phyloP scores from a whole-genome alignment of 1,140 invertebrate species.

The Drosophila willistoni region DNA sequence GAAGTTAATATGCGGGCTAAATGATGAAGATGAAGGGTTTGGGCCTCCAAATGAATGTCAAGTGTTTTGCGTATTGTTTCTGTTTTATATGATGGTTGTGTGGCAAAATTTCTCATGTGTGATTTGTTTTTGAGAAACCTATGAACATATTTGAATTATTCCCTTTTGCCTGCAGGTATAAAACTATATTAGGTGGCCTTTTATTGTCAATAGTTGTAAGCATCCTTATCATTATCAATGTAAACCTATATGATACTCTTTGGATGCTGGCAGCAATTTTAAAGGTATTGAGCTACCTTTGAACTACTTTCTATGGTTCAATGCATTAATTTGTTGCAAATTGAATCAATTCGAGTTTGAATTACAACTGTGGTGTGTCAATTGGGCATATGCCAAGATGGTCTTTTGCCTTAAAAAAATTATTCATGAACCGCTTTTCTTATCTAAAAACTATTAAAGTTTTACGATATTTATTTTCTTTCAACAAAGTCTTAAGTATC shows the following conservation, averaged over 20 bases:
- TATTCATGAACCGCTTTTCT: too few relatives aligned
- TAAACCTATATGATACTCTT: not conserved
- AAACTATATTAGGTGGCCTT: not conserved
- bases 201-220: not conserved
- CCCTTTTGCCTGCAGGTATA: not conserved
- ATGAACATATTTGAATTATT: not conserved
- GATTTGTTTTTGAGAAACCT: not conserved
- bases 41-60: constrained; percentile 17
- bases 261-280: not conserved
- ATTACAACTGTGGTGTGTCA: not conserved
- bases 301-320: not conserved
- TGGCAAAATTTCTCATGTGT: not conserved
- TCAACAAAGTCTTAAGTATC: too few relatives aligned
- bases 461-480: too few relatives aligned
- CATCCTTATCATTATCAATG: not conserved
- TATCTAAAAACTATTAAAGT: too few relatives aligned
- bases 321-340: not conserved
- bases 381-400: too few relatives aligned
- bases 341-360: not conserved
- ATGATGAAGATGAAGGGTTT: not conserved
- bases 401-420: too few relatives aligned
- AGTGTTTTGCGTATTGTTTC: constrained; percentile 13
- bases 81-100: not conserved
- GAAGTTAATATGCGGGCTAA: constrained; percentile 19
- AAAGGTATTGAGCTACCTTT: not conserved